phyloP scores from a whole-genome alignment of 2,888 invertebrate species.

The Tineola bisselliella region DNA sequence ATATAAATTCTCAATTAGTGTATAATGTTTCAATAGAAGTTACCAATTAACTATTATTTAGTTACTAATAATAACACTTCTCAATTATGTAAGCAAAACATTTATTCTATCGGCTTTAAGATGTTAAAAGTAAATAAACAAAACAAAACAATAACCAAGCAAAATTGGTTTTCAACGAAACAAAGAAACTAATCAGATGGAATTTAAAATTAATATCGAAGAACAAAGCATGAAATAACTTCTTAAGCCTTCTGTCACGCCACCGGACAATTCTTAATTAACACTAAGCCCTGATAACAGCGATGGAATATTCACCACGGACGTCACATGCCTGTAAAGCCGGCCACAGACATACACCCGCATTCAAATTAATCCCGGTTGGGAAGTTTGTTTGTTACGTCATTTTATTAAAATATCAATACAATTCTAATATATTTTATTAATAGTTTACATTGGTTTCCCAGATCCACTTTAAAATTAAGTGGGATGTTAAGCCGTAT shows the following conservation, averaged over 20 bases:
- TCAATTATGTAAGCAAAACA: too few relatives aligned
- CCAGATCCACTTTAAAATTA: too few relatives aligned
- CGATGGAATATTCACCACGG: constrained; percentile 6
- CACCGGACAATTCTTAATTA: constrained; percentile 13
- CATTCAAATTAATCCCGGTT: neutral
- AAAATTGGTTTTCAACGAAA: neutral
- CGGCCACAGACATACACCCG: neutral
- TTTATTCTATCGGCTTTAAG: too few relatives aligned
- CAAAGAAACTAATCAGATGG: constrained; percentile 12
- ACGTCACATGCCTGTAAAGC: constrained; percentile 10
- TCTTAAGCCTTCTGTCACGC: constrained; percentile 12
- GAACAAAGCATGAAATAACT: constrained; percentile 13
- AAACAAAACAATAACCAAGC: neutral
- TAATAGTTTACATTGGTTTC: too few relatives aligned
- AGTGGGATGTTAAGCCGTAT: too few relatives aligned
- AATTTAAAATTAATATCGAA: constrained; percentile 12
- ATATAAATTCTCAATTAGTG: too few relatives aligned
- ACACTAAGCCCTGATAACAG: constrained; percentile 13
- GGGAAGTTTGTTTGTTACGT: neutral
- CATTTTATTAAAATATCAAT: too few relatives aligned
- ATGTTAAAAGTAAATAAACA: neutral
- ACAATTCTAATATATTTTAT: too few relatives aligned
- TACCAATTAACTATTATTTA: too few relatives aligned
- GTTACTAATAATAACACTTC: too few relatives aligned
- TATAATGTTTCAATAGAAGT: too few relatives aligned